Base-by-base conservation (phyloP, 2,113 vertebrate species). In the Fukomys damarensis region DNA sequence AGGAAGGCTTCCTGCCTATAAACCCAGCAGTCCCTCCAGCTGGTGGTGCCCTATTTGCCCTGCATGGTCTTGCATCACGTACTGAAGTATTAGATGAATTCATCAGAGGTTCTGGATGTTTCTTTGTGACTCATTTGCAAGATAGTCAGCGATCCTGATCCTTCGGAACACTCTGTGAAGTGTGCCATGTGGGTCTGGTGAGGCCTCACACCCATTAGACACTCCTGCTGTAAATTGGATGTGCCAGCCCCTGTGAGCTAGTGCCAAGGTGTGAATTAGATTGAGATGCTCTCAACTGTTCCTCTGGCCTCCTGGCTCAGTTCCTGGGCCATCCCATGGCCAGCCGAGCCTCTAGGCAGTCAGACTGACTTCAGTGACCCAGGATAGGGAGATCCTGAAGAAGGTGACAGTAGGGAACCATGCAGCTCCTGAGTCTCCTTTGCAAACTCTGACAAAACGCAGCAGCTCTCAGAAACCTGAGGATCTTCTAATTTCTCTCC, bases 181-280 rank as follows among this genome's bases (percentile, higher is more conserved):
- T 89, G 35, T 65, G 30, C 32, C 2, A 52, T 43, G 41, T 77
- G 95, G 85, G 87, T 65, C 98, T 96, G 97, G 92, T 35, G 95
- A 96, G 96, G 2, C 97, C 97, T 97, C 94, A 98, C 98, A 98
- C 98, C 98, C 97, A 95, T 98, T 98, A 99, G 97, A 97, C 93
- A 49, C 93, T 92, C 94, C 96, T 98, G 97, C 96, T 95, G 97
- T 97, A 98, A 98, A 98, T 98, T 98, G 98, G 98, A 97, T 96
- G 2, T 97, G 91, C 96, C 96, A 97, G 97, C 93, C 96, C 93
- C 97, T 16, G 92, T 7, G 93, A 92, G 97, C 97, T 61, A 95
- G 97, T 96, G 97, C 97, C 98, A 97, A 98, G 97, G 98, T 98
- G 98, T 96, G 98, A 98, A 98, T 98, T 98, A 98, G 97, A 92